phyloP scores from a whole-genome alignment of 2,888 invertebrate species.

The Cephus pygmeus region DNA sequence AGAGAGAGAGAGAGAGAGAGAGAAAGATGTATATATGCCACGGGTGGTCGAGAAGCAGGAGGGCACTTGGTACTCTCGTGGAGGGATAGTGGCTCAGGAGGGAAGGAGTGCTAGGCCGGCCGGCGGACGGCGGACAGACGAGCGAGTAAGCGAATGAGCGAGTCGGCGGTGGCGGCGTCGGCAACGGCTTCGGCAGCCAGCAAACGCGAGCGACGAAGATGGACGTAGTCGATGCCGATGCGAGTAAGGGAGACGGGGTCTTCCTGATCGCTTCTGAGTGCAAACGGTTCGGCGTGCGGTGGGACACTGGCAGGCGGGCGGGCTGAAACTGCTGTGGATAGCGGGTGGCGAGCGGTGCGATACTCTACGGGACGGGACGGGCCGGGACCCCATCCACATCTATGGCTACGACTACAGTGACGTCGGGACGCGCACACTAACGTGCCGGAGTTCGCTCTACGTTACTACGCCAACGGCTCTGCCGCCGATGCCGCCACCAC shows the following conservation, averaged over 20 bases:
- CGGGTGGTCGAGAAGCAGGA: constrained; percentile 31
- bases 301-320: constrained; percentile 60
- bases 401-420: constrained; percentile 3
- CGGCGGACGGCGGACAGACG: constrained; percentile 9
- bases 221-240: constrained; percentile 6
- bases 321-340: constrained; percentile 43
- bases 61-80: constrained; percentile 14
- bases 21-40: constrained; percentile 32
- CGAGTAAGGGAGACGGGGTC: constrained; percentile 14
- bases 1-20: constrained; percentile 24
- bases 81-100: constrained; percentile 23
- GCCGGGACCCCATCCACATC: constrained; percentile 38
- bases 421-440: constrained; percentile 26
- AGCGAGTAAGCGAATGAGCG: constrained; percentile 14
- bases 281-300: constrained; percentile 65
- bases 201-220: constrained; percentile 25
- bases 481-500: constrained; percentile 35
- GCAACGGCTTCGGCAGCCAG: constrained; percentile 23
- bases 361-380: constrained; percentile 25
- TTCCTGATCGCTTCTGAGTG: constrained; percentile 40
- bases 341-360: constrained; percentile 30
- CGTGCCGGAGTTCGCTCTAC: constrained; percentile 41
- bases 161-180: constrained; percentile 13
- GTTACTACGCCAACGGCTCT: constrained; percentile 50
- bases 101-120: constrained; percentile 14